Base-by-base conservation (phyloP, 2,888 invertebrate genomes). In the Argyresthia goedartella region DNA sequence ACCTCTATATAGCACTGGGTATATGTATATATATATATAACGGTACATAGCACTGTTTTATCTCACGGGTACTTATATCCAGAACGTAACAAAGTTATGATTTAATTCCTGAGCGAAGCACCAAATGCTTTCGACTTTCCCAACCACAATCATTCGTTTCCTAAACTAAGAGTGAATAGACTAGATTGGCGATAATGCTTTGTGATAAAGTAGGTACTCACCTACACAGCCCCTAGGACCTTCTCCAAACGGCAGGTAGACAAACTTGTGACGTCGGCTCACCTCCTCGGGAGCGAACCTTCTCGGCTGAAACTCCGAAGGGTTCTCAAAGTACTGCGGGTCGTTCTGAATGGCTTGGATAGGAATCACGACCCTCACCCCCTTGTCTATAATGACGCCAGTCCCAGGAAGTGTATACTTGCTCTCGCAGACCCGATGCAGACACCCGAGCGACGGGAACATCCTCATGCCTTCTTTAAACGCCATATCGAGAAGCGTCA, bases 401-500 rank as follows among this genome's bases (percentile, higher is more conserved):
- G 54, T 10, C 11, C 46, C 55, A 1, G 55, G 55, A 34, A 60
- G 47, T 1, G 55, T 46, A 42, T 60, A 65, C 4, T 55, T 55
- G 36, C 53, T 44, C 4, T 56, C 55, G 11, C 58, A 56, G 14
- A 56, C 57, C 33, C 62, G 53, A 36, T 55, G 55, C 9, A 57
- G 49, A 3, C 50, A 43, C 0, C 59, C 59, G 8, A 57, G 45
- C 1, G 62, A 57, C 0, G 60, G 60, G 15, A 62, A 58, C 53
- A 60, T 57, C 54, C 62, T 57, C 56, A 62, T 53, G 1, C 56
- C 53, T 36, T 62, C 62, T 34, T 60, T 62, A 15, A 62, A 60
- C 0, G 60, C 51, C 55, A 56, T 57, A 8, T 58, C 58, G 14
- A 62, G 52, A 11, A 57, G 56, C 4, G 52, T 47, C 56, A 53